Evolutionary conservation across 2,888 invertebrate species (phyloP), one percentile per base, ranked within the genome.

Genomic region (Dasypogon diadema): DNA sequence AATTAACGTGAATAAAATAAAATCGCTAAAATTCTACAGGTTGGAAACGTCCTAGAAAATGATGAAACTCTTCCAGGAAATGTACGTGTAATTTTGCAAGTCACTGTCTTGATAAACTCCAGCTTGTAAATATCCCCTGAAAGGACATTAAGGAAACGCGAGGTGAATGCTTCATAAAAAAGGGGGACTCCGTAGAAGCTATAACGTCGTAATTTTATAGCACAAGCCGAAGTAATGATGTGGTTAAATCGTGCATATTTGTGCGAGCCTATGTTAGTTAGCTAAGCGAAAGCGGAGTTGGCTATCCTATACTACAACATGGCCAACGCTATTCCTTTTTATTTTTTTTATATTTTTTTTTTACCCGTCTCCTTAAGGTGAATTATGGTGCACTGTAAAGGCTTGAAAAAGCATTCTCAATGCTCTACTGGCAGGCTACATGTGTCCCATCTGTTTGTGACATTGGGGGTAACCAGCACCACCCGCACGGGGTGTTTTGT

Each of bases 331-430:
- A 65, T n/a, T 60, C n/a, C n/a, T n/a, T n/a, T n/a, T n/a, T n/a
- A n/a, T n/a, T n/a, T n/a, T n/a, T n/a, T n/a, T n/a, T n/a, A n/a
- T n/a, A n/a, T n/a, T n/a, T n/a, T n/a, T n/a, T n/a, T n/a, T 14
- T 65, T 63, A 26, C 65, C 65, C 42, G 65, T 65, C 24, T 60
- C 16, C 65, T 65, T 65, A 46, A 48, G 65, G 65, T 65, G 65
- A 46, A 24, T 48, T 46, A 65, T 65, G 37, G 65, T 65, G 65
- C 65, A 46, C 12, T 14, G 46, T 42, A 22, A 65, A 46, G 65
- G 18, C 46, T 46, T 46, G 42, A 37, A 37, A 34, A 37, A 60
- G 60, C 60, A 60, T 60, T 48, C 65, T 46, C 65, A 65, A 65
- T 26, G 48, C 65, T n/a, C n/a, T 65, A 65, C 65, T 46, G 21